Evolutionary conservation across 2,113 vertebrate genomes (phyloP).

Genomic region (Pachycephala philippinensis): DNA sequence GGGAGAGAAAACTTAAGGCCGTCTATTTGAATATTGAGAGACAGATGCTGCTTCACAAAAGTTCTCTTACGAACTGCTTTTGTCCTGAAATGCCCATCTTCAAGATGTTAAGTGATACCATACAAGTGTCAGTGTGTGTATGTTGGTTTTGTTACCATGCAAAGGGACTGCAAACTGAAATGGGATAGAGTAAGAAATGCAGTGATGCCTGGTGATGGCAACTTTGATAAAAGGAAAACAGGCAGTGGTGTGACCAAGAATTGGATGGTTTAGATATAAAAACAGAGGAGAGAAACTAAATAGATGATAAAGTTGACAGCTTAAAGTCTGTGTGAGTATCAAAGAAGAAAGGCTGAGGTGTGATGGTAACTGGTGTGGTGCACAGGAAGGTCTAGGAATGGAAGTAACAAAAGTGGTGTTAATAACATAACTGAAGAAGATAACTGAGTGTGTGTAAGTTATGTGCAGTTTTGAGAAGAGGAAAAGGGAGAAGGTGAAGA

Average conservation of each 20-base stretch:
- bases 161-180: background rate
- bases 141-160: background rate
- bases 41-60: background rate
- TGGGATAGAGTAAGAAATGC: background rate
- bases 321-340: background rate
- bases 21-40: background rate
- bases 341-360: background rate
- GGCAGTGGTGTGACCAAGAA: background rate
- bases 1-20: background rate
- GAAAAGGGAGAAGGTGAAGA: background rate
- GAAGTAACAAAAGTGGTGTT: background rate
- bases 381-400: background rate
- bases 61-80: background rate
- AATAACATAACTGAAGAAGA: background rate
- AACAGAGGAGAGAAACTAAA: background rate
- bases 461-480: background rate
- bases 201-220: background rate
- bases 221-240: background rate
- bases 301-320: background rate
- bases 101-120: background rate
- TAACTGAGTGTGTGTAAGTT: background rate
- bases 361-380: background rate
- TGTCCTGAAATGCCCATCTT: background rate
- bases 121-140: rapidly evolving
- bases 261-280: background rate